Percentiles rank a stretch among this genome's conserved stretches.
Evolutionary conservation across 1,140 invertebrate genomes (phyloP).

Genomic region (Aphelinus certus): DNA sequence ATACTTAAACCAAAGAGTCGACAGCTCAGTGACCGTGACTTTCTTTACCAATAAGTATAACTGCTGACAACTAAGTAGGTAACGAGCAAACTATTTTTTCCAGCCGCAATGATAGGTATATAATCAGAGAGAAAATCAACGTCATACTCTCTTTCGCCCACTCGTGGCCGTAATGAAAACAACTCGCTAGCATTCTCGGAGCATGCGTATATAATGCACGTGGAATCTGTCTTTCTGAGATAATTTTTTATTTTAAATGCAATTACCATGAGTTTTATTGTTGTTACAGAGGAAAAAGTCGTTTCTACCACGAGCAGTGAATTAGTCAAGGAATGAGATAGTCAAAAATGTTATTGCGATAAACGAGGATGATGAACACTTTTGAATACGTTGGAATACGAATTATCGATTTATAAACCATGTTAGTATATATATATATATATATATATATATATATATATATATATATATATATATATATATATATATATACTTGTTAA

Average conservation of each 20-base stretch:
- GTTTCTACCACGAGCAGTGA: no score
- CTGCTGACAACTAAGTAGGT: no score
- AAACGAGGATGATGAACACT: no score
- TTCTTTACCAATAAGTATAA: no score
- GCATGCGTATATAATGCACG: not conserved
- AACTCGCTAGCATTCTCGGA: not conserved
- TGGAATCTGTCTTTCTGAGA: not conserved
- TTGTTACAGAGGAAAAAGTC: not conserved
- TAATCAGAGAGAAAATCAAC: not conserved
- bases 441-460: not conserved
- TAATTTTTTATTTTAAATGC: not conserved
- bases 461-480: not conserved
- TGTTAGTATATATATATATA: no score
- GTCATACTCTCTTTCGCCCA: conserved; percentile 10
- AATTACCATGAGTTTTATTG: not conserved
- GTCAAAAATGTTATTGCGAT: no score
- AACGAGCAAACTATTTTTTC: no score
- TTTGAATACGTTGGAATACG: no score
- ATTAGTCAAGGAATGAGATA: no score
- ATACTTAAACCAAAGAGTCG: no score
- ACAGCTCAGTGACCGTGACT: no score
- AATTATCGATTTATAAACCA: no score
- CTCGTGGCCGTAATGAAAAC: conserved; percentile 19
- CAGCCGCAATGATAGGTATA: not conserved
- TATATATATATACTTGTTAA: not conserved